Percentiles rank a stretch among this genome's conserved stretches.
These are phyloP conservation scores for Caenorhabditis afra DNA, from an alignment of 2,888 invertebrate genomes.

Conservation along the genomic window DNA sequence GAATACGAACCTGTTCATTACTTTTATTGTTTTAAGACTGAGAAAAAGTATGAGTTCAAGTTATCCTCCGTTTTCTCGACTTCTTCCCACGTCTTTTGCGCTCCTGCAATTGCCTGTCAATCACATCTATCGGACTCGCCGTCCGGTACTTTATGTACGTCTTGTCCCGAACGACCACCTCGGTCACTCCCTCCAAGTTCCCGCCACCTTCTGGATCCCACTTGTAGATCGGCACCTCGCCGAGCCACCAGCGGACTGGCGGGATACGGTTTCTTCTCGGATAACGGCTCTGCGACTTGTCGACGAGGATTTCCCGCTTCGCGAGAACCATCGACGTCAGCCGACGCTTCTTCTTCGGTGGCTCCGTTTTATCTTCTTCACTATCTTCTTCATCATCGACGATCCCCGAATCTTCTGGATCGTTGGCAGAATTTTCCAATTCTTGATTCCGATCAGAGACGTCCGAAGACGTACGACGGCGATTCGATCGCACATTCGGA, in stretches of 20 bases:
- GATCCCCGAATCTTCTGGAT: too few species aligned
- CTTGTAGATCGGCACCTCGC: conserved; percentile 37
- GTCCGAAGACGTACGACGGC: too few species aligned
- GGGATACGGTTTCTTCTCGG: conserved; percentile 37
- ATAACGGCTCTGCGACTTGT: neutral
- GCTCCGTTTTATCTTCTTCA: too few species aligned
- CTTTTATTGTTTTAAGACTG: neutral
- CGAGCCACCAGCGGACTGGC: conserved; percentile 49
- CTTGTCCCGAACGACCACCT: neutral
- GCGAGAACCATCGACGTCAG: too few species aligned
- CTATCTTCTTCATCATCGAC: too few species aligned
- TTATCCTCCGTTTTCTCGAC: neutral
- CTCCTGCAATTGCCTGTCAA: neutral
- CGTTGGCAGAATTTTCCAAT: too few species aligned
- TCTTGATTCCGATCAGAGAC: too few species aligned
- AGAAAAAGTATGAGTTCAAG: neutral
- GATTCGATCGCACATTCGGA: too few species aligned
- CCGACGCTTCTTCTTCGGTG: too few species aligned
- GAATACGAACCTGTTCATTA: neutral
- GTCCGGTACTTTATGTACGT: neutral
- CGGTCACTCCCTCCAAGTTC: conserved; percentile 1
- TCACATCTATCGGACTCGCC: neutral
- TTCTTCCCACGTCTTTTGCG: neutral
- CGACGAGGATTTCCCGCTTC: too few species aligned
- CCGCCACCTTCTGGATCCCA: conserved; percentile 3